Evolutionary conservation across 2,888 invertebrate species (phyloP).

Genomic region (Caenorhabditis plicata): DNA sequence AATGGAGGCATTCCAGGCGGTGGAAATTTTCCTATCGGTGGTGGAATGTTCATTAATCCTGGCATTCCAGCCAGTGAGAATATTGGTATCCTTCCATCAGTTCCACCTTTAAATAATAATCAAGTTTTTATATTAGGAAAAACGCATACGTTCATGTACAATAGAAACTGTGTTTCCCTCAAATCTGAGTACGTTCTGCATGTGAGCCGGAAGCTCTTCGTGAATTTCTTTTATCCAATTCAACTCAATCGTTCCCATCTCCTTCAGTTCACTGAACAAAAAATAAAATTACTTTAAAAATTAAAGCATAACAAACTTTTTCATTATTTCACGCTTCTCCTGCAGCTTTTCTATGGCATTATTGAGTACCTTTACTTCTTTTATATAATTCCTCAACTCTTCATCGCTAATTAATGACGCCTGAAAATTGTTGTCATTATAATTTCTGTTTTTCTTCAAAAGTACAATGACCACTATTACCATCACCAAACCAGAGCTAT

Average conservation of each 20-base stretch:
- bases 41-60: neutral
- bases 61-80: too few relatives aligned
- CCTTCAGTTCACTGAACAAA: conserved; percentile 25
- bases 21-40: neutral
- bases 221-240: conserved; percentile 28
- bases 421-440: too few relatives aligned
- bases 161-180: conserved; percentile 21
- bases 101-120: too few relatives aligned
- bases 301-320: neutral
- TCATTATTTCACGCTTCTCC: conserved; percentile 13
- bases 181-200: conserved; percentile 31
- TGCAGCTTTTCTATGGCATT: conserved; percentile 11
- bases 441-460: too few relatives aligned
- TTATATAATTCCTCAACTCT: conserved; percentile 13
- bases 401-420: conserved; percentile 21
- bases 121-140: too few relatives aligned
- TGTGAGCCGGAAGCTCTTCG: conserved; percentile 28
- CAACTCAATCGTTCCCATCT: conserved; percentile 15
- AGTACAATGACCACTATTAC: too few relatives aligned
- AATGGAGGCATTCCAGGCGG: conserved; percentile 19
- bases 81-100: too few relatives aligned
- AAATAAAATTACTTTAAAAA: neutral
- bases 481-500: too few relatives aligned
- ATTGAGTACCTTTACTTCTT: conserved; percentile 10
- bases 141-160: conserved; percentile 20